Conservation (phyloP, 2,113 vertebrate species). For the Isurus oxyrinchus region DNA sequence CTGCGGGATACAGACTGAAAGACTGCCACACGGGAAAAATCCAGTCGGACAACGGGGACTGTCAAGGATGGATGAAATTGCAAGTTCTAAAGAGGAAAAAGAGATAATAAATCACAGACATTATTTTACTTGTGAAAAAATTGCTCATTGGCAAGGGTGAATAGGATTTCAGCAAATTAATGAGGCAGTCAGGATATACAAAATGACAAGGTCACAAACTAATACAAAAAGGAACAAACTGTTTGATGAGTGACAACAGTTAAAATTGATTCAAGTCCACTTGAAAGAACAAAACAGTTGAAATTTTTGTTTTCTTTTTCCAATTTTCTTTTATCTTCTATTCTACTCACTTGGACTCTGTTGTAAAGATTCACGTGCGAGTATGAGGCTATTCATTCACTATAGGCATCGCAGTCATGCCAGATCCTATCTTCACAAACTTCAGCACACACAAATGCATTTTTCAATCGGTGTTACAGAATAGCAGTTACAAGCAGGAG, state of each 20-base stretch:
- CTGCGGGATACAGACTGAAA: conserved; percentile 58
- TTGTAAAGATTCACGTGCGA: not conserved
- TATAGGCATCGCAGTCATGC: not conserved
- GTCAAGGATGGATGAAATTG: not conserved
- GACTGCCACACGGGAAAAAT: conserved; percentile 71
- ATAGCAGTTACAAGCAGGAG: not conserved
- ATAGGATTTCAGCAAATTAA: not conserved
- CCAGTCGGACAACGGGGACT: conserved; percentile 56
- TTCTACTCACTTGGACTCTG: not conserved
- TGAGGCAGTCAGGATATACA: not conserved
- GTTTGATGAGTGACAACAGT: not conserved
- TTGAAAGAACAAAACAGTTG: not conserved
- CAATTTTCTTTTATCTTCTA: not conserved
- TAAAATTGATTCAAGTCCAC: not conserved
- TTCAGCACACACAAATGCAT: not conserved
- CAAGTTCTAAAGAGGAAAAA: not conserved
- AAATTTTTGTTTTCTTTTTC: not conserved
- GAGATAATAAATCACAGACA: not conserved
- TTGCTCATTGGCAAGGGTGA: not conserved
- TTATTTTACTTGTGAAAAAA: not conserved
- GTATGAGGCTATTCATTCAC: not conserved
- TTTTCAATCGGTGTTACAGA: not conserved
- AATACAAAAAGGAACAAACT: not conserved
- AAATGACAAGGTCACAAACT: not conserved
- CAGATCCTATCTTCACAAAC: not conserved